Conservation (phyloP, 2,113 vertebrate species). For the human region DNA sequence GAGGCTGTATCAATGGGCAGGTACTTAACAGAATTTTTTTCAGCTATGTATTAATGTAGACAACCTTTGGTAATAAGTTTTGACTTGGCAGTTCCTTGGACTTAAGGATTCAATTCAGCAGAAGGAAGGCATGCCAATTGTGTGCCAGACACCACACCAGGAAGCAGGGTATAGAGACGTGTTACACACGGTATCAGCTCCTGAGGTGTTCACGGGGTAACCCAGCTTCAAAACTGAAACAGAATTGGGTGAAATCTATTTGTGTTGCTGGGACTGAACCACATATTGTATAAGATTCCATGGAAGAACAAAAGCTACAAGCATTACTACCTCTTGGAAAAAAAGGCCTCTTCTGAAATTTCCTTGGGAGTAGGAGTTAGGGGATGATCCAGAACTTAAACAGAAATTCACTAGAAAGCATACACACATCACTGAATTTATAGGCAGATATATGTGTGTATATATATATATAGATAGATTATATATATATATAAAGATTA, state of each 20-base stretch:
- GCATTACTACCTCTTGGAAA: neutral
- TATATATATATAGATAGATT: too few relatives aligned
- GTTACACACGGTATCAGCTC: neutral
- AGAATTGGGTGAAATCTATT: neutral
- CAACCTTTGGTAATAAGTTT: neutral
- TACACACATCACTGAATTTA: neutral
- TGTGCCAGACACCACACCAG: neutral
- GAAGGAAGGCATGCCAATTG: neutral
- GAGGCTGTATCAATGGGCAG: constrained; percentile 94
- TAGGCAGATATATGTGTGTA: too few relatives aligned
- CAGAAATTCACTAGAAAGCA: neutral
- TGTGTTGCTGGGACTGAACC: neutral
- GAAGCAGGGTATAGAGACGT: neutral
- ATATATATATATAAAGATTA: too few relatives aligned
- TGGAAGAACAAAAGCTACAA: neutral
- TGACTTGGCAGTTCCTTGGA: neutral
- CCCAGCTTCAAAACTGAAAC: neutral
- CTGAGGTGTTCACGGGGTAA: neutral
- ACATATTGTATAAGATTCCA: neutral
- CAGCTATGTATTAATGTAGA: neutral
- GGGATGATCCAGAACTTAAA: neutral
- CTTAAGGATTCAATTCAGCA: neutral
- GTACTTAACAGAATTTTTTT: constrained; percentile 76
- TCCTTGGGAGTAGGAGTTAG: neutral
- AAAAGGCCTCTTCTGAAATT: neutral